Base-by-base conservation (phyloP, 2,797 vertebrate species). In the Odontamblyopus lacepedii region DNA sequence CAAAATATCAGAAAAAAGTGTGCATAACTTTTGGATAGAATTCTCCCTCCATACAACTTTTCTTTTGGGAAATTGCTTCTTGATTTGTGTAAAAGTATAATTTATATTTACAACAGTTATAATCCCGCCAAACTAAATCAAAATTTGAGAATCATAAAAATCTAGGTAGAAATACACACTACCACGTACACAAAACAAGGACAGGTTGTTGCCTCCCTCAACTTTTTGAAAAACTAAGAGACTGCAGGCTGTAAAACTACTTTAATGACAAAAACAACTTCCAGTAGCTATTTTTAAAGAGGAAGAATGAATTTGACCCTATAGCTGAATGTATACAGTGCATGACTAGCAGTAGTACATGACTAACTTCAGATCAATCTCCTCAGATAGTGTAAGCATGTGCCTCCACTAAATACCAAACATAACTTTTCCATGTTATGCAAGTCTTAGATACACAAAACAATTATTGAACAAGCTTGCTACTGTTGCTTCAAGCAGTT, bases 261-360 rank as follows among this genome's bases (percentile, higher is more conserved):
- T 38, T 38, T 64, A 44, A 48, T 41, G 16, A 6, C 8, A 57
- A 44, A 38, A 64, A 64, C 63, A 44, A 26, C 38, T 74, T 7
- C 9, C 73, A 55, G 72, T 80, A 15, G 44, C 44, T 85, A 76
- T 84, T 75, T 67, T 75, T 71, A 75, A 64, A 82, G 70, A 67
- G 63, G 51, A 38, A 4, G 35, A 41, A 80, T 61, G 72, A 85
- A 83, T 83, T 78, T 63, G 38, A 76, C 74, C 68, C 13, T 76
- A 57, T 48, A 1, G 65, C 51, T 60, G 68, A 57, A 76, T 62
- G 80, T 16, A 73, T 56, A 72, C 64, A 11, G 29, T 27, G 23
- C n/a, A 27, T 73, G 48, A 23, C 23, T 23, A 23, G 23, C 23
- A 23, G 23, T 23, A 11, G 29, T 27, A 15, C n/a, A 27, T 73